Percentiles rank a stretch among this genome's conserved stretches.
Evolutionary conservation across 2,888 invertebrate genomes (phyloP).

Genomic region (Brachyptera risi): DNA sequence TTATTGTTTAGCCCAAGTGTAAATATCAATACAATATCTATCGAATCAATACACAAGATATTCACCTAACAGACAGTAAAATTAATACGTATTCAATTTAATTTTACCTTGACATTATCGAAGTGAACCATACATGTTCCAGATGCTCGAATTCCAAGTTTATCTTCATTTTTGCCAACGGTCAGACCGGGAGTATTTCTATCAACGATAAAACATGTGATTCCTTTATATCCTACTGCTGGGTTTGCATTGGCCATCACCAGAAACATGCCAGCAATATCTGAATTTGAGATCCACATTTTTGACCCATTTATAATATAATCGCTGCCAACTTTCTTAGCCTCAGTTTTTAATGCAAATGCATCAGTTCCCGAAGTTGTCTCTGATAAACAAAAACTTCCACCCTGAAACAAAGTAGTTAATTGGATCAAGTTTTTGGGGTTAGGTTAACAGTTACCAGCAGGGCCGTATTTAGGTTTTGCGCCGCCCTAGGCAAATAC

Average conservation of each 20-base stretch:
- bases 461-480: too few relatives aligned
- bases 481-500: too few relatives aligned
- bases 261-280: slow-evolving; percentile 86
- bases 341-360: slow-evolving; percentile 88
- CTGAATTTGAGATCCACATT: slow-evolving; percentile 98
- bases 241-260: slow-evolving; percentile 94
- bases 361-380: slow-evolving; percentile 92
- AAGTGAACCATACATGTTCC: slow-evolving; percentile 93
- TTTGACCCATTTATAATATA: slow-evolving; percentile 91
- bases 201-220: slow-evolving; percentile 93
- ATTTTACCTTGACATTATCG: slow-evolving; percentile 83
- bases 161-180: slow-evolving; percentile 89
- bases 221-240: slow-evolving; percentile 60
- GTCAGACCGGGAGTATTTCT: slow-evolving; percentile 79
- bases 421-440: too few relatives aligned
- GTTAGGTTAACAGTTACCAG: too few relatives aligned
- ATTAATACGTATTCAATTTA: too few relatives aligned
- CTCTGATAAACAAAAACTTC: slow-evolving; percentile 92
- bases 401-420: slow-evolving; percentile 66
- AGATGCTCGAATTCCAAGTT: slow-evolving; percentile 87
- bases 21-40: too few relatives aligned
- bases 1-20: too few relatives aligned
- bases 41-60: too few relatives aligned
- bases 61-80: too few relatives aligned
- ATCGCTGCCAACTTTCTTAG: slow-evolving; percentile 82